Percentiles rank a stretch among this genome's conserved stretches.
phyloP scores from a whole-genome alignment of 2,113 vertebrate species.

The Cettia cetti region DNA sequence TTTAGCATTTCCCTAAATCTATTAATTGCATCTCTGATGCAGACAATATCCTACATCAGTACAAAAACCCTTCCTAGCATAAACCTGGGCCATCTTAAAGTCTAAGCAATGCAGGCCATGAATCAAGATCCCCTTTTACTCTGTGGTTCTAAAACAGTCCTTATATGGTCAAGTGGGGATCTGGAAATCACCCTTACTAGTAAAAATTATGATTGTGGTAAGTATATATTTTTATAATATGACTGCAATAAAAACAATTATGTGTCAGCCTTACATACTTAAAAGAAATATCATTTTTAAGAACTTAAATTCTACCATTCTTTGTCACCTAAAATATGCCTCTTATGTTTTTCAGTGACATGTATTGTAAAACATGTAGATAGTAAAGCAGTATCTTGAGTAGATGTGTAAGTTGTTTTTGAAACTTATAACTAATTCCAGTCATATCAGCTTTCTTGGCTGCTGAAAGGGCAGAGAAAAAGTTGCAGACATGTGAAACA shows the following conservation, averaged over 20 bases:
- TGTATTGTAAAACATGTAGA: not conserved
- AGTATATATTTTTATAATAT: not conserved
- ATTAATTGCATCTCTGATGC: not conserved
- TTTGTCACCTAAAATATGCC: not conserved
- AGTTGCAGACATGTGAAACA: not conserved
- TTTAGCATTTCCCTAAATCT: not conserved
- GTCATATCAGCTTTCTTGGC: not conserved
- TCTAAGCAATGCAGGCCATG: not conserved
- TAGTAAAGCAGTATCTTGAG: not conserved
- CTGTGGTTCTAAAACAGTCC: not conserved
- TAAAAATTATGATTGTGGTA: not conserved
- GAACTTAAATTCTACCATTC: not conserved
- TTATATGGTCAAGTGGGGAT: not conserved
- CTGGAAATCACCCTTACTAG: not conserved
- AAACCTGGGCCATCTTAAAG: not conserved
- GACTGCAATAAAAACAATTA: not conserved
- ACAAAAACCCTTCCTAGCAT: not conserved
- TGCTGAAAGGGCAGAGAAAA: not conserved
- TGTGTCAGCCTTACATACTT: not conserved
- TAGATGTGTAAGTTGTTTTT: not conserved
- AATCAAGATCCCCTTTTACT: fast-evolving
- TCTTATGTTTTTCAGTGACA: not conserved
- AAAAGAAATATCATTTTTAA: not conserved
- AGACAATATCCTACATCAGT: not conserved
- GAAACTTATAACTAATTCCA: not conserved